phyloP scores from a whole-genome alignment of 2,113 vertebrate species.

The Aptenodytes forsteri region DNA sequence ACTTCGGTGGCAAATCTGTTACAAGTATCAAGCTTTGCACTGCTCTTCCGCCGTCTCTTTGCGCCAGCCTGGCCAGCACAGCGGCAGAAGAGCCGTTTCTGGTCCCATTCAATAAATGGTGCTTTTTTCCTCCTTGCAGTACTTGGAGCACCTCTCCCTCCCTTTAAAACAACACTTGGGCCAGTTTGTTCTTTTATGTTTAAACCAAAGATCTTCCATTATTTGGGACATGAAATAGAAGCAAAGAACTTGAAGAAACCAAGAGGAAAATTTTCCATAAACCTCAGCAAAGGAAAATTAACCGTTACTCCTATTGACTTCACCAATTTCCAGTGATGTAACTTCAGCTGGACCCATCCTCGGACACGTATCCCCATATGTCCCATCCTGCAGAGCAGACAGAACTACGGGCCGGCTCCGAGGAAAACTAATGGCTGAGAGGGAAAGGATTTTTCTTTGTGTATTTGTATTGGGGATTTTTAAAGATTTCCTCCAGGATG shows the following conservation, averaged over 20 bases:
- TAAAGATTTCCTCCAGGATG: not conserved
- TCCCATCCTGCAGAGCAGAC: not conserved
- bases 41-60: not conserved
- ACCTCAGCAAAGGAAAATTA: not conserved
- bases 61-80: not conserved
- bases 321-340: not conserved
- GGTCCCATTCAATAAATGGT: not conserved
- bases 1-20: not conserved
- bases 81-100: not conserved
- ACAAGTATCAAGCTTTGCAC: not conserved
- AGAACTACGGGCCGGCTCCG: not conserved
- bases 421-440: not conserved
- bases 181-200: not conserved
- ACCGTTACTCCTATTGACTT: not conserved
- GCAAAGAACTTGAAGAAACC: not conserved
- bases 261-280: not conserved
- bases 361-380: accelerated
- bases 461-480: not conserved
- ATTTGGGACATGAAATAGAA: not conserved
- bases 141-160: not conserved
- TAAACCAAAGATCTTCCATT: not conserved
- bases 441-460: not conserved
- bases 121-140: not conserved
- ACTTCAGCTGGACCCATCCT: not conserved
- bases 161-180: not conserved